Percentiles rank a stretch among this genome's conserved stretches.
Conservation (phyloP, 2,113 vertebrate species). For the Chaenogobius annularis region DNA sequence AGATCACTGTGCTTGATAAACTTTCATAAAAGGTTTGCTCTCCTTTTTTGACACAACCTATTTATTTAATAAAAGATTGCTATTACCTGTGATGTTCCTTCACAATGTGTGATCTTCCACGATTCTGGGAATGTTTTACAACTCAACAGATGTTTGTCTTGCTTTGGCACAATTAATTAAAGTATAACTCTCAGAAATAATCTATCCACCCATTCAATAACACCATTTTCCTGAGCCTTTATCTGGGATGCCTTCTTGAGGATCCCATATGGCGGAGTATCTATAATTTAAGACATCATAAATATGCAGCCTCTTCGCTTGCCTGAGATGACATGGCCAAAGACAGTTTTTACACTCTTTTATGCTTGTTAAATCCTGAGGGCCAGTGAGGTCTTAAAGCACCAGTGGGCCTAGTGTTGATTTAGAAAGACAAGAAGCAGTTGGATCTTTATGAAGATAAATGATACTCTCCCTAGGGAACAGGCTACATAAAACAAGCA, state of each 20-base stretch:
- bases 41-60: too few species aligned
- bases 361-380: conserved; percentile 46
- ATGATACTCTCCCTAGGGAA: conserved; percentile 39
- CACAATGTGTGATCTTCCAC: background rate
- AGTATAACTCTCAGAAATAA: conserved; percentile 7
- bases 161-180: background rate
- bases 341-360: conserved; percentile 39
- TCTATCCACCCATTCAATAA: conserved; percentile 29
- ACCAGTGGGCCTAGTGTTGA: conserved; percentile 55
- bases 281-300: conserved; percentile 71
- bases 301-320: conserved; percentile 63
- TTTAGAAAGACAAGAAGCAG: conserved; percentile 57
- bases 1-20: background rate
- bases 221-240: conserved; percentile 56
- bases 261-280: conserved; percentile 67
- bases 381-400: conserved; percentile 47
- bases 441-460: conserved; percentile 52
- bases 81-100: background rate
- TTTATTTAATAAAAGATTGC: background rate
- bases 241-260: conserved; percentile 57
- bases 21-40: too few species aligned
- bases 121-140: background rate
- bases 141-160: background rate
- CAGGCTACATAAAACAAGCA: conserved; percentile 11
- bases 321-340: conserved; percentile 36